phyloP scores from a whole-genome alignment of 2,797 vertebrate genomes.

The Lithobates pipiens region DNA sequence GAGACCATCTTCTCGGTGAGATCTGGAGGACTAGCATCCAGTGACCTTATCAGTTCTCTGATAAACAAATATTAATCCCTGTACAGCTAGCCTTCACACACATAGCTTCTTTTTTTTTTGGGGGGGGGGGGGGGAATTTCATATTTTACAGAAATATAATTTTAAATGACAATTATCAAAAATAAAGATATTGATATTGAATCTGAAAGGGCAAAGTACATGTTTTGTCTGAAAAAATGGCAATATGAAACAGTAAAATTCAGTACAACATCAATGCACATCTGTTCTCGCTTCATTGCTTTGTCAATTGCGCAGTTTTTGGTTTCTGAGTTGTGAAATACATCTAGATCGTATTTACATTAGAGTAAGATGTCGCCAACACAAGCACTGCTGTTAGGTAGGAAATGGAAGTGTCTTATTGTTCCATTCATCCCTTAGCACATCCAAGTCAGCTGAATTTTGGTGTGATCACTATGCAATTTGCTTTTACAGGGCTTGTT shows the following conservation, averaged over 20 bases:
- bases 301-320: constrained; percentile 17
- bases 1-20: too few relatives aligned
- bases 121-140: too few relatives aligned
- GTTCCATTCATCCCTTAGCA: constrained; percentile 42
- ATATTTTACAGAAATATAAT: too few relatives aligned
- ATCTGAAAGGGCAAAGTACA: too few relatives aligned
- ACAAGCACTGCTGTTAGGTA: constrained; percentile 35
- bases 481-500: constrained; percentile 48
- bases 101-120: too few relatives aligned
- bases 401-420: constrained; percentile 32
- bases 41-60: too few relatives aligned
- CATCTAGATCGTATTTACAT: constrained; percentile 26
- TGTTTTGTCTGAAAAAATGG: not conserved
- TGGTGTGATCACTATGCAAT: constrained; percentile 45
- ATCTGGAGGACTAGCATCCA: too few relatives aligned
- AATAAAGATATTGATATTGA: too few relatives aligned
- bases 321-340: constrained; percentile 20
- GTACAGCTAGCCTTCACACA: too few relatives aligned
- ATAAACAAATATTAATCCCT: too few relatives aligned
- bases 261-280: constrained; percentile 20
- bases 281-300: constrained; percentile 13
- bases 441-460: constrained; percentile 42
- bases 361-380: constrained; percentile 40
- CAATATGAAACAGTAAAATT: not conserved
- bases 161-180: too few relatives aligned